Conservation (phyloP, 2,797 vertebrate genomes). For the Gymnothorax javanicus region DNA sequence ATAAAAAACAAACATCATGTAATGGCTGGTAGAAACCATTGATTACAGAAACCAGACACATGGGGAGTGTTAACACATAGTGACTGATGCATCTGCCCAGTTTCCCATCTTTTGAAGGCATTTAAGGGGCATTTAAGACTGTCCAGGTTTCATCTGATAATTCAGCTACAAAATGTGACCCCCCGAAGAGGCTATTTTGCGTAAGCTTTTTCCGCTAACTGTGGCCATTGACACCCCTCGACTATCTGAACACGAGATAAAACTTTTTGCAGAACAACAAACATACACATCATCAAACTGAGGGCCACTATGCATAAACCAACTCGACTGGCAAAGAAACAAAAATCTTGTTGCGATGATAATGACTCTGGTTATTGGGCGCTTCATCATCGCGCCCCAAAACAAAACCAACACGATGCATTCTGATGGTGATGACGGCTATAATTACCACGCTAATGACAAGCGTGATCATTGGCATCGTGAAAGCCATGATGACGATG, state of each 20-base stretch:
- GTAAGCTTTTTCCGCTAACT: neutral
- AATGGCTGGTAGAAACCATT: neutral
- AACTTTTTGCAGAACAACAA: neutral
- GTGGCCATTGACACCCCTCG: neutral
- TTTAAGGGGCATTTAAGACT: neutral
- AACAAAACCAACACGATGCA: slow-evolving; percentile 47
- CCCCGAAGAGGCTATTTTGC: neutral
- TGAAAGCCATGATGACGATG: slow-evolving; percentile 50
- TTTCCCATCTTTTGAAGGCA: neutral
- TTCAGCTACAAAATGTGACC: neutral
- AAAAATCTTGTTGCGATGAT: slow-evolving; percentile 30
- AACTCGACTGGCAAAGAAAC: slow-evolving; percentile 34
- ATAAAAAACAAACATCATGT: neutral
- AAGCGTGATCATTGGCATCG: slow-evolving; percentile 61
- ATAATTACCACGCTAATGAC: slow-evolving; percentile 64
- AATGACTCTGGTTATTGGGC: slow-evolving; percentile 50
- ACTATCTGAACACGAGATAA: neutral
- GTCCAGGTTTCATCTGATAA: neutral
- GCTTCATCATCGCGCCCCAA: slow-evolving; percentile 42
- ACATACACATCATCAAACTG: neutral
- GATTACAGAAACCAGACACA: neutral
- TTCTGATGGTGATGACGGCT: slow-evolving; percentile 44
- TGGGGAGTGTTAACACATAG: too few species aligned
- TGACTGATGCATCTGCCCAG: neutral
- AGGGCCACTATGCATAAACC: slow-evolving; percentile 33